These are phyloP conservation scores for Molossus molossus DNA, from an alignment of 2,797 vertebrate species.

Conservation along the genomic window DNA sequence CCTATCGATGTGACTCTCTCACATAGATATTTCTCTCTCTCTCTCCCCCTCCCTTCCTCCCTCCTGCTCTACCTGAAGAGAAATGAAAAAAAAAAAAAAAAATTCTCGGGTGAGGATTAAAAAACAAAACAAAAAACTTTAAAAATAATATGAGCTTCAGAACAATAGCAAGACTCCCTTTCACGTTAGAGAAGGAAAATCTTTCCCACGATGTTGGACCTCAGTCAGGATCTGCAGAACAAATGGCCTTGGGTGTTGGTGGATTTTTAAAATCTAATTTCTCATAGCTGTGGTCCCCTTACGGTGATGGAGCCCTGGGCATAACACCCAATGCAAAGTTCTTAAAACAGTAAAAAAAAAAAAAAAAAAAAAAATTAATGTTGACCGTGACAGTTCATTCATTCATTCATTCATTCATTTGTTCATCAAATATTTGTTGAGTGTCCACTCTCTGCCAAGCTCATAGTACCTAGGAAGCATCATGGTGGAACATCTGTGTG, in stretches of 20 bases:
- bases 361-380: background rate
- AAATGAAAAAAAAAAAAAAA: too few relatives aligned
- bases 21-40: too few relatives aligned
- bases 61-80: too few relatives aligned
- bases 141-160: background rate
- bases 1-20: too few relatives aligned
- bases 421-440: conserved; percentile 54
- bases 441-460: conserved; percentile 9
- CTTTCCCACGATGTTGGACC: background rate
- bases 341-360: conserved; percentile 19
- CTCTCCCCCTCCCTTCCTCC: too few relatives aligned
- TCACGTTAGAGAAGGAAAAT: background rate
- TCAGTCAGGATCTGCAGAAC: background rate
- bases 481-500: background rate
- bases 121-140: background rate
- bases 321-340: background rate
- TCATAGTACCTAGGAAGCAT: background rate
- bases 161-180: background rate
- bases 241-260: background rate
- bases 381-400: conserved; percentile 24
- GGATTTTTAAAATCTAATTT: background rate
- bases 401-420: conserved; percentile 4
- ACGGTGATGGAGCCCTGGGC: background rate
- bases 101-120: too few relatives aligned
- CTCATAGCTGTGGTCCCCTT: background rate